Conservation (phyloP, 2,113 vertebrate genomes). For the Ceratotherium simum region DNA sequence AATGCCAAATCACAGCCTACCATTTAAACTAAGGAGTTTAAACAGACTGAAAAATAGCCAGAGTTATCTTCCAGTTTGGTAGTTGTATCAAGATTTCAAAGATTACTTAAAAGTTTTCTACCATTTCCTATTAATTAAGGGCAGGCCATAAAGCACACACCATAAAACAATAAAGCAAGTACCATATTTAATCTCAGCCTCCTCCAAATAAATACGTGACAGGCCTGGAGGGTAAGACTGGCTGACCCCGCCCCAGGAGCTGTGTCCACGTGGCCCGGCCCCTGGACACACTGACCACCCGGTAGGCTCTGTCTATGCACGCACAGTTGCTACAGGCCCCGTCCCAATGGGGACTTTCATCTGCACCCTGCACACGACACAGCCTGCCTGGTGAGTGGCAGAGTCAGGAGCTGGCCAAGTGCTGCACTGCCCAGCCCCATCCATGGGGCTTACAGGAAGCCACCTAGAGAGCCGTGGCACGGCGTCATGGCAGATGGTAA, state of each 20-base stretch:
- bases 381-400: not conserved
- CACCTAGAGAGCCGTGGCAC: accelerated
- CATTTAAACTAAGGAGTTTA: not conserved
- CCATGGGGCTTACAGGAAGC: not conserved
- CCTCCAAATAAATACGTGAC: not conserved
- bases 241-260: too few relatives aligned
- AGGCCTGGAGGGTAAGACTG: not conserved
- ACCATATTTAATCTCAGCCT: not conserved
- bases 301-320: not conserved
- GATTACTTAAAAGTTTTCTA: not conserved
- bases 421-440: too few relatives aligned
- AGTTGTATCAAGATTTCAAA: not conserved
- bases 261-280: accelerated
- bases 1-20: not conserved
- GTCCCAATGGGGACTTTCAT: not conserved
- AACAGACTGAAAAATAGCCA: not conserved
- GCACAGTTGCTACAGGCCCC: too few relatives aligned
- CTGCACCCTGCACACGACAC: not conserved
- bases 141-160: not conserved
- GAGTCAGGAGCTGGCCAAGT: not conserved
- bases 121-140: not conserved
- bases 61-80: not conserved
- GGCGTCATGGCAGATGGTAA: not conserved
- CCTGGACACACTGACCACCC: accelerated
- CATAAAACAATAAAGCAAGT: not conserved